Base-by-base conservation (phyloP, 2,113 vertebrate genomes). In the Centrocercus urophasianus region DNA sequence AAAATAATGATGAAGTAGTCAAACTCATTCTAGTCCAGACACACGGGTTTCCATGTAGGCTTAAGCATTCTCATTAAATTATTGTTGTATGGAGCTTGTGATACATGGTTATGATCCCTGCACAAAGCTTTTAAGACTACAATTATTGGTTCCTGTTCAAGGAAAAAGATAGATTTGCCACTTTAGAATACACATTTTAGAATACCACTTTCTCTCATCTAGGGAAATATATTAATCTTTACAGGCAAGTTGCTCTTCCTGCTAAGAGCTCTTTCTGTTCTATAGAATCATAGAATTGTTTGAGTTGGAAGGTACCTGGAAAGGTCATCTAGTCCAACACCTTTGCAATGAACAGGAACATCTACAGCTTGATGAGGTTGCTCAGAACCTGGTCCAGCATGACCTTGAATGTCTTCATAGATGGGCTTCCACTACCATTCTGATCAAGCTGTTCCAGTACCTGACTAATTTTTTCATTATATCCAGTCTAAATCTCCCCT, bases 21-120 rank as follows among this genome's bases (percentile, higher is more conserved):
- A 50, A 38, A 12, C 24, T 84, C 47, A 40, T 79, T 18, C 20
- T 85, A n/a, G 21, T 81, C 42, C 60, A 86, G 69, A 71, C 32
- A 71, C 42, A 67, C 13, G 1, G 13, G 6, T 14, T 93, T n/a
- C 85, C 28, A 34, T 19, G 63, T 77, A 59, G 24, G 18, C 16
- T 93, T 42, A 83, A 91, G 45, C 77, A 71, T 80, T 73, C 45
- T 85, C 64, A 57, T 94, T 89, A 93, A 50, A 24, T 34, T 38
- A 13, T 45, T 71, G 28, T 30, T 63, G 4, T 47, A 56, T 70
- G 32, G 65, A 59, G 42, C 14, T 38, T 86, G 30, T 63, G 67
- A 67, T 59, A n/a, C 3, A 1, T 10, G 10, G 13, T 56, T 93
- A 13, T 19, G 54, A 77, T 50, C 28, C 42, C 28, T 64, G 22